Conservation (phyloP, 2,797 vertebrate species). For the Zalophus californianus region DNA sequence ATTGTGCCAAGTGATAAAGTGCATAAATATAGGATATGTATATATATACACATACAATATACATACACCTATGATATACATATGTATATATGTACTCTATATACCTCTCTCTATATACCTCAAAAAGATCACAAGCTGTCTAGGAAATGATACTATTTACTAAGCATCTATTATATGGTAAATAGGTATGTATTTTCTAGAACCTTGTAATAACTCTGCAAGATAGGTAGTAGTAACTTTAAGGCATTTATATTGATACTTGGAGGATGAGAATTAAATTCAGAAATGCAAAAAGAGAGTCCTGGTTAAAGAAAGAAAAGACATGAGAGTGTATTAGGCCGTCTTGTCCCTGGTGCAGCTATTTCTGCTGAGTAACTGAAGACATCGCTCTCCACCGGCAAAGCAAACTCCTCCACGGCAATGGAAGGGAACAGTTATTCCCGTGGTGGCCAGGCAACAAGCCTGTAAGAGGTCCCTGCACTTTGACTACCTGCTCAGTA, state of each 20-base stretch:
- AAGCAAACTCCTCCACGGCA: background rate
- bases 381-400: background rate
- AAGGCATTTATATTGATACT: background rate
- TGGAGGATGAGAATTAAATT: background rate
- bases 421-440: background rate
- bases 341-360: background rate
- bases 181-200: background rate
- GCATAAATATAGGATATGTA: background rate
- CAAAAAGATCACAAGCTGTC: background rate
- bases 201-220: background rate
- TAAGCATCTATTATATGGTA: background rate
- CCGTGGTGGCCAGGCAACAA: background rate
- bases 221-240: background rate
- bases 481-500: background rate
- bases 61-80: background rate
- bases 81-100: background rate
- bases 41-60: background rate
- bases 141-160: background rate
- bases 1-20: background rate
- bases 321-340: fast-evolving
- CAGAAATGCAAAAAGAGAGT: background rate
- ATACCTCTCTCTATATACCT: background rate
- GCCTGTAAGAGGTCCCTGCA: background rate
- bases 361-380: background rate
- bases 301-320: background rate